Evolutionary conservation across 2,888 invertebrate species (phyloP).

Genomic region (Lumbricus terrestris): DNA sequence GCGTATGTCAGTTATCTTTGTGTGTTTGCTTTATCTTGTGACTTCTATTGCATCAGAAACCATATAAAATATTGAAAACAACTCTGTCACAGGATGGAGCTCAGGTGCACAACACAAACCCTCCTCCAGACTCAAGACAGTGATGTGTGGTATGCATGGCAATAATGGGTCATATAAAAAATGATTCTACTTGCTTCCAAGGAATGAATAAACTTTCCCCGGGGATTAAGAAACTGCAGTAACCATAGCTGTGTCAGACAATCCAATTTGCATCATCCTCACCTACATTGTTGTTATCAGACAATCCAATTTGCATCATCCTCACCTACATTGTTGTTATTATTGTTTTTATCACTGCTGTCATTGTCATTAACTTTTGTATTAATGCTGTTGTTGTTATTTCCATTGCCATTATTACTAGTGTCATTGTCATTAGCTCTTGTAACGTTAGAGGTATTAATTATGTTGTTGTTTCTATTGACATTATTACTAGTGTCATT

Average conservation of each 20-base stretch:
- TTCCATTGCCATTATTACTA: no score
- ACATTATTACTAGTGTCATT: no score
- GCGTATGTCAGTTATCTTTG: no score
- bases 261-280: neutral
- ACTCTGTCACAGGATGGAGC: neutral
- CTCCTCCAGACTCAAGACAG: neutral
- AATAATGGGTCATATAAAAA: neutral
- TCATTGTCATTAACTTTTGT: no score
- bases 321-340: neutral
- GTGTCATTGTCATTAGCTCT: no score
- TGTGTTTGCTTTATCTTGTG: neutral
- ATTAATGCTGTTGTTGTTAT: no score
- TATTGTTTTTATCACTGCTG: neutral
- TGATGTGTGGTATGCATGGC: neutral
- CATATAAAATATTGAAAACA: neutral
- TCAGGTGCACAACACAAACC: neutral
- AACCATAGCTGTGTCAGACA: neutral
- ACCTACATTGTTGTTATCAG: neutral
- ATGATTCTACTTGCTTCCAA: neutral
- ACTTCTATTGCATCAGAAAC: neutral
- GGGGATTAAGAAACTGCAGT: neutral
- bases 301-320: neutral
- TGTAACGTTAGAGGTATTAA: no score
- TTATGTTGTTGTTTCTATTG: no score
- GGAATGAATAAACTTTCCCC: neutral